phyloP scores from a whole-genome alignment of 2,888 invertebrate species.

The Harpagoxenus sublaevis region DNA sequence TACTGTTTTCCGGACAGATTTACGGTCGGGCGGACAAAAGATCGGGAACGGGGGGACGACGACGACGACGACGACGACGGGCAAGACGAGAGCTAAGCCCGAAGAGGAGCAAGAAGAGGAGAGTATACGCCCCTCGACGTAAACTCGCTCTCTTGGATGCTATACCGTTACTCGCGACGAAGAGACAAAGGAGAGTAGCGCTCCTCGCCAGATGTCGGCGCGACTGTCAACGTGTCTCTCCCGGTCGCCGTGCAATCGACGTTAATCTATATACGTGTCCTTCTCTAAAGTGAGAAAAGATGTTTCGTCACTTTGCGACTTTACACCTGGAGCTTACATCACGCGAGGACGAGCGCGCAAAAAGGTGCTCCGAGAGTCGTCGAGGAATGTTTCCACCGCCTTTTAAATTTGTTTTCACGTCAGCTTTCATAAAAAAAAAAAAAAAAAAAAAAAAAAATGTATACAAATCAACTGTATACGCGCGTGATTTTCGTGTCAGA shows the following conservation, averaged over 20 bases:
- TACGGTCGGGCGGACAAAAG: conserved; percentile 41
- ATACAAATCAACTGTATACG: background rate
- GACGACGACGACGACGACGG: conserved; percentile 21
- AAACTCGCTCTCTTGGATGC: conserved; percentile 7
- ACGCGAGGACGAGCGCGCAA: background rate
- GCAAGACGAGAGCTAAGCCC: conserved; percentile 16
- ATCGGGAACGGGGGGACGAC: background rate
- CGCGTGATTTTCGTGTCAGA: background rate
- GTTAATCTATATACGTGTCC: conserved; percentile 30
- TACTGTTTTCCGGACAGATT: conserved; percentile 46
- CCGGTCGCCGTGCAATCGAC: conserved; percentile 17
- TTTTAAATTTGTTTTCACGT: conserved; percentile 15
- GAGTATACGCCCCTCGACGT: conserved; percentile 1
- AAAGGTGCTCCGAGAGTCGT: background rate
- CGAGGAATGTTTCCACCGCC: background rate
- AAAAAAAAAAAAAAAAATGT: background rate
- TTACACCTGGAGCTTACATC: background rate
- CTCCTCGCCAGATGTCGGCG: conserved; percentile 44
- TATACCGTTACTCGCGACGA: conserved; percentile 18
- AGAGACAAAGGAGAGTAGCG: conserved; percentile 32
- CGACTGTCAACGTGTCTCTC: conserved; percentile 15
- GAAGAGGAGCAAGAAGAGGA: conserved; percentile 15
- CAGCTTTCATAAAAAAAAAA: background rate
- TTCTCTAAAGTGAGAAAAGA: conserved; percentile 12
- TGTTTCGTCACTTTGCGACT: conserved; percentile 37